These are phyloP conservation scores for Heliconius ismenius DNA, from an alignment of 2,888 invertebrate species.

Conservation along the genomic window DNA sequence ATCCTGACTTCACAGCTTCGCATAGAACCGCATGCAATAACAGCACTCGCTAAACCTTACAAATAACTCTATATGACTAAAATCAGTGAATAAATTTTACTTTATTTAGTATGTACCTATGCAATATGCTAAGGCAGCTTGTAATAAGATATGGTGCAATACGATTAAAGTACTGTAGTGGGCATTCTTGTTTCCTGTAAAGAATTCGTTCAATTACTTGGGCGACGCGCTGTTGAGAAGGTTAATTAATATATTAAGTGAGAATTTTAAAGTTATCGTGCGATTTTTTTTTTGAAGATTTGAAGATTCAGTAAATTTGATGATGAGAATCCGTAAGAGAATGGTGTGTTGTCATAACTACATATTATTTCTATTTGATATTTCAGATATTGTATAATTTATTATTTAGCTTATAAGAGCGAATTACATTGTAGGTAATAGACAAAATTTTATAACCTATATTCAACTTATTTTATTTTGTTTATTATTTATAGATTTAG, in stretches of 20 bases:
- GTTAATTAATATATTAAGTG: background rate
- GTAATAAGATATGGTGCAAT: constrained; percentile 26
- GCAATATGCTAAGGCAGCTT: constrained; percentile 19
- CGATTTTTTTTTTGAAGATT: background rate
- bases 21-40: constrained; percentile 33
- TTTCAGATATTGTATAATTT: background rate
- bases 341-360: background rate
- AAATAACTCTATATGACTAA: background rate
- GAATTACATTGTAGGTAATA: background rate
- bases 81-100: background rate
- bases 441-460: background rate
- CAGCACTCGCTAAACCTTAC: constrained; percentile 3
- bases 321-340: background rate
- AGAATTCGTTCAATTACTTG: background rate
- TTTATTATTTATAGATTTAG: constrained; percentile 5
- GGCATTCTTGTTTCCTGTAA: constrained; percentile 6
- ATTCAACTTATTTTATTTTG: background rate
- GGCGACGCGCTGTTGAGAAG: background rate
- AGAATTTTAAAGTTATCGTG: background rate
- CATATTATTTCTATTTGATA: background rate
- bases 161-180: constrained; percentile 18
- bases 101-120: background rate
- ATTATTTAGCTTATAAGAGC: constrained; percentile 16
- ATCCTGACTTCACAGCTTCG: constrained; percentile 32
- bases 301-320: background rate